Evolutionary conservation across 2,888 invertebrate species (phyloP).

Genomic region (Cynaeus angustus): DNA sequence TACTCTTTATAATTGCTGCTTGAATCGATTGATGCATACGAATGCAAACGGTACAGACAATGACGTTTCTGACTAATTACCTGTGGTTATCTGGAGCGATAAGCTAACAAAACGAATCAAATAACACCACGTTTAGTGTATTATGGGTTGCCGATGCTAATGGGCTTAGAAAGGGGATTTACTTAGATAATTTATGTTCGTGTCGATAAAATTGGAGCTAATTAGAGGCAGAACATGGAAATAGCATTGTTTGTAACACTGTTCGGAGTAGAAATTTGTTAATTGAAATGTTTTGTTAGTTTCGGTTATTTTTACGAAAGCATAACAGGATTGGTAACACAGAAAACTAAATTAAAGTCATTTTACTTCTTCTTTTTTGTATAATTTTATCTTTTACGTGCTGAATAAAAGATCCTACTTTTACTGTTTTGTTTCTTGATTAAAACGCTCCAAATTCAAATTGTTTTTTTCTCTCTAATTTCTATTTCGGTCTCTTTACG

Average conservation of each 20-base stretch:
- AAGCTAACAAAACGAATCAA: background rate
- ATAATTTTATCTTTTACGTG: no score
- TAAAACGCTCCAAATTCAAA: no score
- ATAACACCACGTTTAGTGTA: background rate
- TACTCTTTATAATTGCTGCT: conserved; percentile 46
- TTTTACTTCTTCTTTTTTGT: no score
- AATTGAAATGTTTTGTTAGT: no score
- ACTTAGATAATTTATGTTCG: background rate
- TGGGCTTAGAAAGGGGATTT: background rate
- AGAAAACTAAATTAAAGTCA: no score
- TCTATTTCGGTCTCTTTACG: no score
- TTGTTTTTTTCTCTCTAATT: no score
- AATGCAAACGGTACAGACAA: conserved; percentile 20
- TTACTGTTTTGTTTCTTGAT: no score
- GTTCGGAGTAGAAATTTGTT: no score
- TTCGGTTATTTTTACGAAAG: no score
- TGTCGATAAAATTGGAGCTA: background rate
- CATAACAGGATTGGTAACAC: no score
- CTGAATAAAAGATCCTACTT: no score
- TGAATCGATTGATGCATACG: conserved; percentile 38
- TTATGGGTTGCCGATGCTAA: conserved; percentile 15
- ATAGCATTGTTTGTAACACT: background rate
- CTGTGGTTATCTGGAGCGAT: conserved; percentile 6
- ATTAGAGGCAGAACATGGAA: background rate
- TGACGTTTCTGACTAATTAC: conserved; percentile 28